Percentiles rank a stretch among this genome's conserved stretches.
phyloP scores from a whole-genome alignment of 2,113 vertebrate genomes.

The Marmota flaviventris region DNA sequence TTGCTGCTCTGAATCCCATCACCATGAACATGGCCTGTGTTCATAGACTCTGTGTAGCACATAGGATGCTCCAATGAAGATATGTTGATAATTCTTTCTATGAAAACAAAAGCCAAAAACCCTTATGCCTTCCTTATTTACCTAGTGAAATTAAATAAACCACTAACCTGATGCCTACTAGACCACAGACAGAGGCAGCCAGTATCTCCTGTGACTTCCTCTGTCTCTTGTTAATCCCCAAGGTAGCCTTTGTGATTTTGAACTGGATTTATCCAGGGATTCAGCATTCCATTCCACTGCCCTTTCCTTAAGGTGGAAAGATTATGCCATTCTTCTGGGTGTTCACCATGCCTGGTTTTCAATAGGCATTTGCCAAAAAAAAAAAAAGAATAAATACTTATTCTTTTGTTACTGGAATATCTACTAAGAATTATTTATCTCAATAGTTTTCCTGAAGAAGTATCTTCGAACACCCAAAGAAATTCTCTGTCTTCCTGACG shows the following conservation, averaged over 20 bases:
- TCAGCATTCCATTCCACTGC: not conserved
- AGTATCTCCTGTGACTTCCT: not conserved
- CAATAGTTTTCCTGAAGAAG: constrained; percentile 28
- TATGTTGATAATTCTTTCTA: constrained; percentile 4
- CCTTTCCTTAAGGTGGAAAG: not conserved
- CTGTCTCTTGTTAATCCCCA: not conserved
- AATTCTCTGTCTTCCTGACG: not conserved
- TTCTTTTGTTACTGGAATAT: constrained; percentile 34
- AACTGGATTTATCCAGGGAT: not conserved
- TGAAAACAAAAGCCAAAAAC: not conserved
- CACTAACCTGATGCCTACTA: not conserved
- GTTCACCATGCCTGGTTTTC: not conserved
- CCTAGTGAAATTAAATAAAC: not conserved
- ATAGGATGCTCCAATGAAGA: not conserved
- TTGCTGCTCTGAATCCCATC: too few relatives aligned
- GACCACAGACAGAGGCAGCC: not conserved
- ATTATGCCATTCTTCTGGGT: not conserved
- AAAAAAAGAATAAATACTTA: constrained; percentile 39
- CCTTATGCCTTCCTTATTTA: not conserved
- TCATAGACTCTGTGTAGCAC: not conserved
- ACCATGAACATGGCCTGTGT: not conserved
- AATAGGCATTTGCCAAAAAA: constrained; percentile 13
- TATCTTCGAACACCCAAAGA: constrained; percentile 10
- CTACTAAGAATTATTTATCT: constrained; percentile 48
- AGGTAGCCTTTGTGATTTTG: not conserved